These are phyloP conservation scores for Chunga burmeisteri DNA, from an alignment of 2,113 vertebrate genomes.

Conservation along the genomic window DNA sequence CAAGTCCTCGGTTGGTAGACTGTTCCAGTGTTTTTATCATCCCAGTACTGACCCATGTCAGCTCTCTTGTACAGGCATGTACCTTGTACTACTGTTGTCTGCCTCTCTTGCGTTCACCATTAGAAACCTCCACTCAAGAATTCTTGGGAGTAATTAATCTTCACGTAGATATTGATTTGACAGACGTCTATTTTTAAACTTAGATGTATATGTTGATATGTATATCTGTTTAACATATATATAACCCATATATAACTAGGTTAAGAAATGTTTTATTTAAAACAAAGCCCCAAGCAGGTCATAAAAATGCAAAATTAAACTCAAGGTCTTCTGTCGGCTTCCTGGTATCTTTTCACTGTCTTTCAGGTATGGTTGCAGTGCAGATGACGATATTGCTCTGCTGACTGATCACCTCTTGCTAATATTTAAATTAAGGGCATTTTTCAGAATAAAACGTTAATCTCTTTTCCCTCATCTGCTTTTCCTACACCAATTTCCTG, in stretches of 20 bases:
- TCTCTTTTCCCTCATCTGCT: neutral
- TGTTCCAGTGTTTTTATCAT: neutral
- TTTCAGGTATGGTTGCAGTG: neutral
- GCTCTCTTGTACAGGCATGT: neutral
- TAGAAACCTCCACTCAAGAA: neutral
- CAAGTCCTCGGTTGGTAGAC: neutral
- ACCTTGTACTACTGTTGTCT: neutral
- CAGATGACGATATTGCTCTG: neutral
- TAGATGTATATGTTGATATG: too few relatives aligned
- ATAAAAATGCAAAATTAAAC: neutral
- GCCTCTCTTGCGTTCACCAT: neutral
- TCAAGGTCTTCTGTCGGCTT: neutral
- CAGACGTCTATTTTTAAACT: neutral
- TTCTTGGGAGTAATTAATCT: neutral
- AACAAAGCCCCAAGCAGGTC: neutral
- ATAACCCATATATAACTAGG: neutral
- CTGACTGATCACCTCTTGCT: neutral
- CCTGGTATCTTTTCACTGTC: neutral
- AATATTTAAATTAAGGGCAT: neutral
- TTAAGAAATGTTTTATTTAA: neutral
- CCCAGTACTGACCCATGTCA: neutral
- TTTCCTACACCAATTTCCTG: neutral
- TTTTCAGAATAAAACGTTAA: slow-evolving; percentile 19
- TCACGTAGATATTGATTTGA: neutral
- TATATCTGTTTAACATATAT: neutral